These are phyloP conservation scores for Leucoptera coffeella DNA, from an alignment of 2,888 invertebrate species.

Conservation along the genomic window DNA sequence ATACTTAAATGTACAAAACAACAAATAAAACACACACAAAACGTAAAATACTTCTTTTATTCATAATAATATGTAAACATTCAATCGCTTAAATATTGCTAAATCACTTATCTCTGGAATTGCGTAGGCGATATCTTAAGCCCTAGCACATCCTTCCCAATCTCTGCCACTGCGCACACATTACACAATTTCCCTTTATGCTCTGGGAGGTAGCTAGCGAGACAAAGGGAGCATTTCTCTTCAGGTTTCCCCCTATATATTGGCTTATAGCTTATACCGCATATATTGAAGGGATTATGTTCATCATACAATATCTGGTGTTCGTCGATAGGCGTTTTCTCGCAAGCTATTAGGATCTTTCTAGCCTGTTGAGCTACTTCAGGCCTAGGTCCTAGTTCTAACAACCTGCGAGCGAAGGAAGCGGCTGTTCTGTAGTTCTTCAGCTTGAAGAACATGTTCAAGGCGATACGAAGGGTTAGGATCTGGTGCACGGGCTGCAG, in stretches of 20 bases:
- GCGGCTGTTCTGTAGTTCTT: conserved; percentile 94
- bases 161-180: conserved; percentile 82
- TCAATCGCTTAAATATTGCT: conserved; percentile 4
- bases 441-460: conserved; percentile 95
- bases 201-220: conserved; percentile 79
- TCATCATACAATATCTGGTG: conserved; percentile 89
- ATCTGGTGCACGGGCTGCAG: conserved; percentile 96
- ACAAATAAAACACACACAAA: conserved; percentile 3
- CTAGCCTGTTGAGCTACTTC: conserved; percentile 91
- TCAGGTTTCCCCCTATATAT: conserved; percentile 94
- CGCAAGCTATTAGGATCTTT: conserved; percentile 91
- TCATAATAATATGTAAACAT: background rate
- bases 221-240: conserved; percentile 88
- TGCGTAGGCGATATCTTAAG: conserved; percentile 69
- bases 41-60: background rate
- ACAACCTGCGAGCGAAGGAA: conserved; percentile 84
- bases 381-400: conserved; percentile 90
- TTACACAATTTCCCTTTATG: conserved; percentile 82
- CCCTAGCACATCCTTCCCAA: conserved; percentile 86
- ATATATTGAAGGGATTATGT: conserved; percentile 95
- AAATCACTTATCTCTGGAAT: conserved; percentile 29
- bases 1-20: too few relatives aligned
- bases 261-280: conserved; percentile 86
- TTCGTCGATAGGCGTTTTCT: conserved; percentile 84
- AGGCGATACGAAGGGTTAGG: conserved; percentile 86